phyloP scores from a whole-genome alignment of 1,140 invertebrate species.

The Globodera ellingtonae region DNA sequence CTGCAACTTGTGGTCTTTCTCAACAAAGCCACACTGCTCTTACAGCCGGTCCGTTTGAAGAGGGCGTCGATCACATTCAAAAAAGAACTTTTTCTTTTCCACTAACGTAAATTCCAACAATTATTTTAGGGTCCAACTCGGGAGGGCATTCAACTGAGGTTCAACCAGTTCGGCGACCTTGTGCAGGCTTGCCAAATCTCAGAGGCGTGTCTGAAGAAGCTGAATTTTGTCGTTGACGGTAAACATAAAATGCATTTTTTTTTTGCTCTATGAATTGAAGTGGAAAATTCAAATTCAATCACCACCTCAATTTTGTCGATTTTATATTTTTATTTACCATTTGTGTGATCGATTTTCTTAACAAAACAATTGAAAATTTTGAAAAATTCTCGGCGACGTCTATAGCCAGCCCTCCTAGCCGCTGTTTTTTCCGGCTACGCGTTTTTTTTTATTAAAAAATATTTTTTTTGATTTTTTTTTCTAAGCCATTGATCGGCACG shows the following conservation, averaged over 20 bases:
- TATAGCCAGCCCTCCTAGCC: too few relatives aligned
- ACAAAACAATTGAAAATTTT: too few relatives aligned
- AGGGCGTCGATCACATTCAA: not conserved
- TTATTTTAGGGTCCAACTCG: conserved; percentile 49
- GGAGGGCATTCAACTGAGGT: conserved; percentile 52
- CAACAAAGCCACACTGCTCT: conserved; percentile 49
- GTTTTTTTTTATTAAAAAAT: too few relatives aligned
- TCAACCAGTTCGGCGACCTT: conserved; percentile 47
- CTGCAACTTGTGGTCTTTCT: conserved; percentile 51
- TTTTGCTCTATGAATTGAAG: too few relatives aligned
- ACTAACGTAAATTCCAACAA: not conserved
- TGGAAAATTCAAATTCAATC: too few relatives aligned
- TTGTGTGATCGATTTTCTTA: too few relatives aligned
- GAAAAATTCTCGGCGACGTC: too few relatives aligned
- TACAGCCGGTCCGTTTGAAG: conserved; percentile 33
- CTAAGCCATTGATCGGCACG: conserved; percentile 52
- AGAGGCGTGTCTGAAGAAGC: conserved; percentile 53
- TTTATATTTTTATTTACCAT: too few relatives aligned
- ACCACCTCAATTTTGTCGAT: too few relatives aligned
- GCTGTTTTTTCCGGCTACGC: too few relatives aligned
- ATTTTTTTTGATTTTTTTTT: not conserved
- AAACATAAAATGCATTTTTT: not conserved
- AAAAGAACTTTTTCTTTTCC: not conserved
- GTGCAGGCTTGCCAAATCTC: conserved; percentile 39
- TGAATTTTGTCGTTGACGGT: conserved; percentile 58